phyloP scores from a whole-genome alignment of 1,140 invertebrate genomes.

The Stegodyphus mimosarum region DNA sequence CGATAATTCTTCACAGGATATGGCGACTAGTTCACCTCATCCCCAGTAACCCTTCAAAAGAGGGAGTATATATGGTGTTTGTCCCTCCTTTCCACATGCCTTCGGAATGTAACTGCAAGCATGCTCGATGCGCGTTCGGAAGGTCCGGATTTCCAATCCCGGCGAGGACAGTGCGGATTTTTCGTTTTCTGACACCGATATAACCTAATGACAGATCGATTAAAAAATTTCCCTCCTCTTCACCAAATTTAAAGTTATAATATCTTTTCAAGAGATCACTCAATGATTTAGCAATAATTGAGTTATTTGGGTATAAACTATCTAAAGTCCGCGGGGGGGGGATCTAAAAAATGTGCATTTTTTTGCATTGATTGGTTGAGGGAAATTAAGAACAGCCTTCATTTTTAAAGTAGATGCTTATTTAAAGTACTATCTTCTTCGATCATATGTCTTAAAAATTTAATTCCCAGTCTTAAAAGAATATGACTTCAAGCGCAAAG shows the following conservation, averaged over 20 bases:
- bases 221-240: conserved; percentile 65
- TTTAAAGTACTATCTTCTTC: not conserved
- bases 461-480: not conserved
- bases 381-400: conserved; percentile 54
- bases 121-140: no score
- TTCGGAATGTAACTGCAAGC: no score
- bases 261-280: conserved; percentile 68
- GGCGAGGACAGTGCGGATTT: no score
- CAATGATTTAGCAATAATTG: conserved; percentile 65
- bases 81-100: no score
- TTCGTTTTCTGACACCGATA: no score
- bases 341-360: conserved; percentile 65
- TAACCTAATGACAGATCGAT: conserved; percentile 61
- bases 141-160: no score
- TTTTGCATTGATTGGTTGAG: conserved; percentile 60
- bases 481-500: no score
- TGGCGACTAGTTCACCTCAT: no score
- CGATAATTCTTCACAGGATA: no score
- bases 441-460: not conserved
- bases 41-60: no score
- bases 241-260: conserved; percentile 65
- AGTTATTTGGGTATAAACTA: conserved; percentile 64
- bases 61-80: no score
- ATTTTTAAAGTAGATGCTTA: conserved; percentile 22
- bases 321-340: conserved; percentile 65